Conservation (phyloP, 1,140 invertebrate species). For the Caerostris darwini region DNA sequence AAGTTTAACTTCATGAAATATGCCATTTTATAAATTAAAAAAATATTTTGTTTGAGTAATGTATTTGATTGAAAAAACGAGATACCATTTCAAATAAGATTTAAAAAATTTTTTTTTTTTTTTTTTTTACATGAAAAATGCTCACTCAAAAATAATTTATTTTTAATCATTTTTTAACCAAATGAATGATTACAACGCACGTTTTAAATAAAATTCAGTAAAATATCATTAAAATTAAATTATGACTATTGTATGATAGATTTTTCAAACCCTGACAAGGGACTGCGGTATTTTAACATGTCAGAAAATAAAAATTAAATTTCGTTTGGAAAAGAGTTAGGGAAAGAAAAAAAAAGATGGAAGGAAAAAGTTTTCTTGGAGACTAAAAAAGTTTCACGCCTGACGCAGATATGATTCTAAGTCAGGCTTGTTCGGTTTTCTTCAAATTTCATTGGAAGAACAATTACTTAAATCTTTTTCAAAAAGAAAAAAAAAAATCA, state of each 20-base stretch:
- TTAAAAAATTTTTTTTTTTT: background rate
- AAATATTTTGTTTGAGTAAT: no score
- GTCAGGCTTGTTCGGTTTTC: background rate
- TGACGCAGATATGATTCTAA: background rate
- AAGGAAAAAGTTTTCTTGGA: background rate
- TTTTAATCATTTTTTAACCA: background rate
- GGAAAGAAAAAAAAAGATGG: no score
- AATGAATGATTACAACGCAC: background rate
- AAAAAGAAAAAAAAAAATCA: background rate
- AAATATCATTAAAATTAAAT: conserved; percentile 38
- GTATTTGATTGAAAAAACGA: background rate
- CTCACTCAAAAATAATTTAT: background rate
- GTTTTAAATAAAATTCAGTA: conserved; percentile 29
- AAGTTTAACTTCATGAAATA: no score
- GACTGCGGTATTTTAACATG: conserved; percentile 3
- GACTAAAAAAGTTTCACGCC: background rate
- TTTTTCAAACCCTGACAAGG: background rate
- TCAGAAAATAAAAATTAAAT: background rate
- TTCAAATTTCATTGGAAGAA: conserved; percentile 32
- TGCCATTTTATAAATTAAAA: no score
- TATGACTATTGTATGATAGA: conserved; percentile 10
- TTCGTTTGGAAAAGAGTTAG: no score
- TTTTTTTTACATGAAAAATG: background rate
- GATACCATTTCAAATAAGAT: background rate
- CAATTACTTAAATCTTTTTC: conserved; percentile 26